phyloP scores from a whole-genome alignment of 2,797 vertebrate genomes.

The Sebastes elongatus region DNA sequence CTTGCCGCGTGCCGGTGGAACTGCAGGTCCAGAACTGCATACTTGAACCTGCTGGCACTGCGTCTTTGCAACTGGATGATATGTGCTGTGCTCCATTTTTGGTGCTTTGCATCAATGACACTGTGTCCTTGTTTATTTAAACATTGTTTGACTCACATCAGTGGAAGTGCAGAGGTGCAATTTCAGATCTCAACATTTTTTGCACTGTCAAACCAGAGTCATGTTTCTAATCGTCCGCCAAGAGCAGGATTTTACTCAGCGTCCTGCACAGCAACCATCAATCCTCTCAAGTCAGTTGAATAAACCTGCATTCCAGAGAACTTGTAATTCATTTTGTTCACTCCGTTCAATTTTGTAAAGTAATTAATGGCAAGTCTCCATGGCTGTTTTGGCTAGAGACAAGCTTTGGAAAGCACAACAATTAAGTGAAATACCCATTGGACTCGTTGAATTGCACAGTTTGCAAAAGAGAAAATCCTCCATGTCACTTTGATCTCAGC shows the following conservation, averaged over 20 bases:
- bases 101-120: neutral
- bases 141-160: neutral
- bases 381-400: slow-evolving; percentile 11
- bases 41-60: neutral
- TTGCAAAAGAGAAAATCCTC: slow-evolving; percentile 7
- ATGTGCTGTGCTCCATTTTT: neutral
- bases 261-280: neutral
- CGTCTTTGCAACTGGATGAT: neutral
- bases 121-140: neutral
- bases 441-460: neutral
- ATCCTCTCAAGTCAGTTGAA: neutral
- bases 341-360: neutral
- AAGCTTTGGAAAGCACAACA: slow-evolving; percentile 30
- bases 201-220: neutral
- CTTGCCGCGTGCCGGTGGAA: neutral
- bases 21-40: neutral
- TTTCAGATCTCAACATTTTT: neutral
- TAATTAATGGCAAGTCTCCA: slow-evolving; percentile 13
- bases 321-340: neutral
- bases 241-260: neutral
- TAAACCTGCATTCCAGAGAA: neutral
- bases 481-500: neutral
- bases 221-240: neutral
- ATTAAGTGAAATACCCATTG: neutral
- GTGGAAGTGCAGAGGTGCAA: neutral